Evolutionary conservation across 2,797 vertebrate genomes (phyloP).

Genomic region (Pipistrellus kuhlii): DNA sequence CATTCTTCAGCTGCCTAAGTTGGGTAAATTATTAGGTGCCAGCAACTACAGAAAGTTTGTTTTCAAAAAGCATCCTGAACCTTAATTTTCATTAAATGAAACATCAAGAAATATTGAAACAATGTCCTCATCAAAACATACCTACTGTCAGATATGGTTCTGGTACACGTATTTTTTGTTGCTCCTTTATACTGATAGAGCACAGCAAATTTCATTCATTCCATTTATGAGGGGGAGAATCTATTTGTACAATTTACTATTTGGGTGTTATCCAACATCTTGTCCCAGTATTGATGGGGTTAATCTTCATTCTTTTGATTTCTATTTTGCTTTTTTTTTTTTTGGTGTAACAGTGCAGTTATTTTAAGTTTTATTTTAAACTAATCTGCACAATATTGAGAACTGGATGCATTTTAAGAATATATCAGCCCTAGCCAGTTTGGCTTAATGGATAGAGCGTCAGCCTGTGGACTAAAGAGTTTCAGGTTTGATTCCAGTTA

Average conservation of each 20-base stretch:
- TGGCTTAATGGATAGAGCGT: too few species aligned
- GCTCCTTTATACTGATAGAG: background rate
- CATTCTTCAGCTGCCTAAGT: background rate
- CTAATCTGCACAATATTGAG: background rate
- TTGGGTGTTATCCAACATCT: background rate
- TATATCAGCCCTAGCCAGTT: too few species aligned
- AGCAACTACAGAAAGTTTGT: background rate
- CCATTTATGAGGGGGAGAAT: background rate
- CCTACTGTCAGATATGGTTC: background rate
- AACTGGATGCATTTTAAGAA: background rate
- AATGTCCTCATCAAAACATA: background rate
- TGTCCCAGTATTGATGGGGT: background rate
- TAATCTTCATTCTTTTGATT: background rate
- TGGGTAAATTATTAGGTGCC: background rate
- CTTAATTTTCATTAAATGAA: background rate
- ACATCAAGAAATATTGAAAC: background rate
- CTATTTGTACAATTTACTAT: background rate
- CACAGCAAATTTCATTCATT: background rate
- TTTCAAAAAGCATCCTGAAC: background rate
- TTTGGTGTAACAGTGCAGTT: background rate
- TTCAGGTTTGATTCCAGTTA: too few species aligned
- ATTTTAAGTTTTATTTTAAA: conserved; percentile 29
- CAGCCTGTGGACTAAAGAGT: too few species aligned
- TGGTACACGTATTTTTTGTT: background rate
- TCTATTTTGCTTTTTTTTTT: background rate